Evolutionary conservation across 2,113 vertebrate genomes (phyloP).

Genomic region (Bettongia penicillata): DNA sequence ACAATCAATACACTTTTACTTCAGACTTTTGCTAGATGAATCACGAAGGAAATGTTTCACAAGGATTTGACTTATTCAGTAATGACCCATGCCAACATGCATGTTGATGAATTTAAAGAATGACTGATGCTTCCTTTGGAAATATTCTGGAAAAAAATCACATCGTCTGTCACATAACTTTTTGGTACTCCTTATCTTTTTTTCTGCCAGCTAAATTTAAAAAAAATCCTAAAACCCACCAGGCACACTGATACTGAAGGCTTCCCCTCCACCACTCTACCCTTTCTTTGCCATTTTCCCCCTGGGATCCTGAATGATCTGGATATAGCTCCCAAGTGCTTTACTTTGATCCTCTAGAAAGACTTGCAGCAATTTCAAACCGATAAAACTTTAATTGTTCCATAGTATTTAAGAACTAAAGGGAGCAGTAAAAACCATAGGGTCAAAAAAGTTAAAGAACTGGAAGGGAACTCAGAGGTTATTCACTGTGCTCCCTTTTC

Average conservation of each 20-base stretch:
- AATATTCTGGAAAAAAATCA: constrained; percentile 6
- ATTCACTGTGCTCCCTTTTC: neutral
- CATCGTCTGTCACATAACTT: constrained; percentile 28
- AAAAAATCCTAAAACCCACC: neutral
- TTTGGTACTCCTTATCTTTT: neutral
- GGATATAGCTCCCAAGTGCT: neutral
- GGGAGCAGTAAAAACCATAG: neutral
- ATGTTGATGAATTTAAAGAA: constrained; percentile 54
- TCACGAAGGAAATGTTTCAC: constrained; percentile 63
- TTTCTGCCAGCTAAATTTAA: neutral
- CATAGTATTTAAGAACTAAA: neutral
- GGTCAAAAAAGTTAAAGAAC: neutral
- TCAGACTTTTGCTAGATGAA: constrained; percentile 47
- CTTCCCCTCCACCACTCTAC: neutral
- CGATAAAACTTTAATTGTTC: neutral
- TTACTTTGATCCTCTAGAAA: neutral
- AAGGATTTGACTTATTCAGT: constrained; percentile 43
- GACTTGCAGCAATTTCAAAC: neutral
- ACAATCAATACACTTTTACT: constrained; percentile 52
- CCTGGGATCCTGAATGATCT: neutral
- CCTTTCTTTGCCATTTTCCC: neutral
- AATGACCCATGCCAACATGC: constrained; percentile 35
- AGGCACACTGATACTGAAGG: neutral
- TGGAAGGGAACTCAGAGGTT: neutral
- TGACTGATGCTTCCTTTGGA: constrained; percentile 29